A percentile compares a stretch with the other conserved stretches of the same genome.
phyloP scores from a whole-genome alignment of 2,113 vertebrate species.

The Perca schrenkii region DNA sequence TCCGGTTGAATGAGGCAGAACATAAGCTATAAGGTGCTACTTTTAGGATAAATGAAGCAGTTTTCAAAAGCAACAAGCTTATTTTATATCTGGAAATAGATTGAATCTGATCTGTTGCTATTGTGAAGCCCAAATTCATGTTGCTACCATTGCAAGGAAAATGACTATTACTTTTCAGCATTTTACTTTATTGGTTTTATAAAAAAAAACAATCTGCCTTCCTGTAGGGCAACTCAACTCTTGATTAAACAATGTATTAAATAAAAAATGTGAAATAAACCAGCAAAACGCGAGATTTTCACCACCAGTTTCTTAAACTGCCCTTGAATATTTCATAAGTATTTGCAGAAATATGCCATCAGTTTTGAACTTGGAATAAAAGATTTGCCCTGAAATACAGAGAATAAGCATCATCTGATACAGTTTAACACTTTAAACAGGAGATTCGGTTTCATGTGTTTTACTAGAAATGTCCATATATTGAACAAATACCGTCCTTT shows the following conservation, averaged over 20 bases:
- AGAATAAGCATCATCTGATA: background rate
- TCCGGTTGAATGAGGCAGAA: conserved; percentile 14
- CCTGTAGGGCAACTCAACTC: background rate
- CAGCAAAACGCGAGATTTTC: background rate
- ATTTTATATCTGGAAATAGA: conserved; percentile 30
- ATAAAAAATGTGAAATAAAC: conserved; percentile 13
- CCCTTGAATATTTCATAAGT: background rate
- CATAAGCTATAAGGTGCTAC: conserved; percentile 5
- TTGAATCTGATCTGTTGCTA: conserved; percentile 25
- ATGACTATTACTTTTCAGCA: conserved; percentile 5
- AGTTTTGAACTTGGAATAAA: background rate
- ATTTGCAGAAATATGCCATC: conserved; percentile 8
- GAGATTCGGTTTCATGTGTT: conserved; percentile 13
- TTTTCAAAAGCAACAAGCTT: conserved; percentile 32
- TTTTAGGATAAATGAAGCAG: conserved; percentile 20
- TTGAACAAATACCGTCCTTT: conserved; percentile 15
- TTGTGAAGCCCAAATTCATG: background rate
- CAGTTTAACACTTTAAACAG: background rate
- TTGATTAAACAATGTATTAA: conserved; percentile 14
- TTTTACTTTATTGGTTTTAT: background rate
- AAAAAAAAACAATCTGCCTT: background rate
- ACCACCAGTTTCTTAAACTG: background rate
- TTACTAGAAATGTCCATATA: conserved; percentile 33
- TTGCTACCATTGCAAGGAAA: background rate
- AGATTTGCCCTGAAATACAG: background rate